Percentiles rank a stretch among this genome's conserved stretches.
Evolutionary conservation across 2,113 vertebrate genomes (phyloP).

Genomic region (Nanorana parkeri): DNA sequence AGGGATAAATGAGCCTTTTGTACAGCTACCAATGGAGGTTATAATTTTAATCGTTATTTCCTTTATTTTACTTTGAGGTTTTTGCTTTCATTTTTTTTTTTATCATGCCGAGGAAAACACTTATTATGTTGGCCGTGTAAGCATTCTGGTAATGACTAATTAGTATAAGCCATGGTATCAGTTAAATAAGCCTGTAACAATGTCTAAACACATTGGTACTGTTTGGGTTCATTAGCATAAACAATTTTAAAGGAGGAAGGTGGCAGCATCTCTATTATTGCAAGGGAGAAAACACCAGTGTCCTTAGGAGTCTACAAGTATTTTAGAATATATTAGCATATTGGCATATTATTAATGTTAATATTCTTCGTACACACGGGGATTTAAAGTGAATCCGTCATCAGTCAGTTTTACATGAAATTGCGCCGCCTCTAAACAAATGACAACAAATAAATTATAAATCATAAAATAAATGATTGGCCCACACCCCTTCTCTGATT

Average conservation of each 20-base stretch:
- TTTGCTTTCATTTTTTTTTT: conserved; percentile 46
- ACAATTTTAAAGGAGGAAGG: conserved; percentile 33
- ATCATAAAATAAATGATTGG: too few relatives aligned
- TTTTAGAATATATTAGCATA: too few relatives aligned
- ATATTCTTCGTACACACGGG: too few relatives aligned
- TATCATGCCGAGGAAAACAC: conserved; percentile 42
- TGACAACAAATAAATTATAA: too few relatives aligned
- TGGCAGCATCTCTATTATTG: conserved; percentile 19
- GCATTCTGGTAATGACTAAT: conserved; percentile 50
- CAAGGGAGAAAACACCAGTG: neutral
- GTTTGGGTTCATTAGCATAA: conserved; percentile 45
- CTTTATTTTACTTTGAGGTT: conserved; percentile 42
- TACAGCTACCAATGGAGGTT: conserved; percentile 44
- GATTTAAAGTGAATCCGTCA: too few relatives aligned
- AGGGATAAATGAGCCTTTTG: conserved; percentile 42
- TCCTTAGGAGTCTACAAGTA: too few relatives aligned
- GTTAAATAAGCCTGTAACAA: conserved; percentile 49
- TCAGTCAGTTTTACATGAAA: too few relatives aligned
- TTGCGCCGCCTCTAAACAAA: too few relatives aligned
- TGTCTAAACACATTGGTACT: conserved; percentile 44
- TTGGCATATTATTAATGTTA: too few relatives aligned
- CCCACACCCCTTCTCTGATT: too few relatives aligned
- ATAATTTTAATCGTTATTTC: conserved; percentile 44
- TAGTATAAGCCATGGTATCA: conserved; percentile 54
- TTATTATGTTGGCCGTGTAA: conserved; percentile 52